Conservation (phyloP, 2,797 vertebrate species). For the Mionectes olivaceus region DNA sequence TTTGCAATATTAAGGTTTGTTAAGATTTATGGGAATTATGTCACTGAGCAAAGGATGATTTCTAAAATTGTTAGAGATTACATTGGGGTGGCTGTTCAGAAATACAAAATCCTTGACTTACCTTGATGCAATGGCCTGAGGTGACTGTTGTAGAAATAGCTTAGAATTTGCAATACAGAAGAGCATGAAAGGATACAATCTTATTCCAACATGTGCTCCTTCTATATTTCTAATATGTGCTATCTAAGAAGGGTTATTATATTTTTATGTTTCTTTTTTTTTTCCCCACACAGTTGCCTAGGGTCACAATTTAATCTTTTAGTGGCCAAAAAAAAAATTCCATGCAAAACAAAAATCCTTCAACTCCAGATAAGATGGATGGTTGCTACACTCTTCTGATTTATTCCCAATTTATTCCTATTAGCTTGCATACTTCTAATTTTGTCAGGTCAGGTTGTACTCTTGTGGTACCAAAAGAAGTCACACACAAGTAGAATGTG, state of each 20-base stretch:
- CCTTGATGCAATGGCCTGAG: not conserved
- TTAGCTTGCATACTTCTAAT: not conserved
- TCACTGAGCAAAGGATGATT: not conserved
- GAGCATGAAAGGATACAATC: not conserved
- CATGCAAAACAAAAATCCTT: not conserved
- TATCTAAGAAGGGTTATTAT: not conserved
- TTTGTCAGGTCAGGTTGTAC: not conserved
- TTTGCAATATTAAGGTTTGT: not conserved
- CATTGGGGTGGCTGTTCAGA: not conserved
- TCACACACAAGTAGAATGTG: not conserved
- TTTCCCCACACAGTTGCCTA: not conserved
- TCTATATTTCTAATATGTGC: not conserved
- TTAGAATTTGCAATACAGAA: not conserved
- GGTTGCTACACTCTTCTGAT: not conserved
- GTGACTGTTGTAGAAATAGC: not conserved
- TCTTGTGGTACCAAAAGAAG: not conserved
- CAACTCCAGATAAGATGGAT: not conserved
- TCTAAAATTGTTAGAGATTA: not conserved
- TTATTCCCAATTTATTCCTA: not conserved
- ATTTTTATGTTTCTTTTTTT: not conserved
- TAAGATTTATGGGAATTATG: not conserved
- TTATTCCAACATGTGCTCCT: not conserved
- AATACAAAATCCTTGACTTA: not conserved
- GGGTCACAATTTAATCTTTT: not conserved
- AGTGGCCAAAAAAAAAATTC: not conserved